A percentile compares a stretch with the other conserved stretches of the same genome.
Conservation (phyloP, 2,888 invertebrate genomes). For the Psylliodes chrysocephalus region DNA sequence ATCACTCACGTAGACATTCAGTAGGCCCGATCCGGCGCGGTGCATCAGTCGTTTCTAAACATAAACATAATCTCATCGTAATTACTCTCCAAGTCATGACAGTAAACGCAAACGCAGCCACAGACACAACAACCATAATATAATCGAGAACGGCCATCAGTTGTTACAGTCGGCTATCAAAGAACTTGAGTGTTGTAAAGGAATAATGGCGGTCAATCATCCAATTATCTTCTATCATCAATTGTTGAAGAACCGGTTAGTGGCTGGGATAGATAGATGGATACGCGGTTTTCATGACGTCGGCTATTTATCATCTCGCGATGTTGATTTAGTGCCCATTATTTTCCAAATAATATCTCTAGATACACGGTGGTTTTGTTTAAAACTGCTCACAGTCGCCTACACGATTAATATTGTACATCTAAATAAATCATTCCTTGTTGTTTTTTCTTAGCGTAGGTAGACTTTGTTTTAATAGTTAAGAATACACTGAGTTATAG, state of each 20-base stretch:
- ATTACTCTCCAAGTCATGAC: conserved; percentile 46
- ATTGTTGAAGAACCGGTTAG: conserved; percentile 58
- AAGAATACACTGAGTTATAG: too few species aligned
- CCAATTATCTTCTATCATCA: conserved; percentile 63
- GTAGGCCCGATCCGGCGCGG: background rate
- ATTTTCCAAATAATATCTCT: conserved; percentile 24
- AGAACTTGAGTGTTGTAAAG: conserved; percentile 57
- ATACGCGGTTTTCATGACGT: conserved; percentile 24
- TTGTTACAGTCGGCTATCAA: conserved; percentile 58
- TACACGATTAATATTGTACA: too few species aligned
- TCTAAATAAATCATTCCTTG: too few species aligned
- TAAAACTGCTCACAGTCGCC: too few species aligned
- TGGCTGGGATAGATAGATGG: conserved; percentile 18
- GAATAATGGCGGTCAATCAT: conserved; percentile 61
- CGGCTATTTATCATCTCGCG: conserved; percentile 23
- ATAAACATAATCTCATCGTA: conserved; percentile 35
- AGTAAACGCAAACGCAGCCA: conserved; percentile 54
- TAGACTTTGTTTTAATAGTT: too few species aligned
- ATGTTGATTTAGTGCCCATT: conserved; percentile 20
- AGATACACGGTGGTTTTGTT: too few species aligned
- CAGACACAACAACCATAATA: conserved; percentile 56
- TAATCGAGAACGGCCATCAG: conserved; percentile 59
- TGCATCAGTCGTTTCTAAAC: conserved; percentile 3
- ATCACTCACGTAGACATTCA: background rate
- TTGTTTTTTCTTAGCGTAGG: too few species aligned